Conservation (phyloP, 2,888 invertebrate species). For the Rotaria magnacalcarata region DNA sequence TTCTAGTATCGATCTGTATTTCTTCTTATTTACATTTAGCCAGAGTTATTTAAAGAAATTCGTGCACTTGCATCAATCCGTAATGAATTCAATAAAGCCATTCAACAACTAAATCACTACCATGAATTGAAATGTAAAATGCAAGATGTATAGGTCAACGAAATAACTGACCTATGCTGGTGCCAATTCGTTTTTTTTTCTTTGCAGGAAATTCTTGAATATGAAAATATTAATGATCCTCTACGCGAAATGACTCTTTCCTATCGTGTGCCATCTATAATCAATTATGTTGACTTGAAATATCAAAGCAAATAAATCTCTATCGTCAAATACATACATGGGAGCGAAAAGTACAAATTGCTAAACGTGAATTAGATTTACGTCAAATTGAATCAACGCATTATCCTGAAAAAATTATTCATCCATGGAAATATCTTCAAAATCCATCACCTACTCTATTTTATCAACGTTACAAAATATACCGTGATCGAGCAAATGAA, state of each 20-base stretch:
- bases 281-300: constrained; percentile 13
- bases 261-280: constrained; percentile 5
- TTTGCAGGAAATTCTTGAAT: background rate
- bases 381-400: background rate
- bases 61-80: background rate
- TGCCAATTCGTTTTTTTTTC: too few relatives aligned
- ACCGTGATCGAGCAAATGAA: background rate
- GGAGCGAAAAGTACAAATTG: constrained; percentile 27
- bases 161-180: too few relatives aligned
- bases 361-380: constrained; percentile 29
- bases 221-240: constrained; percentile 8
- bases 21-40: background rate
- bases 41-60: constrained; percentile 10
- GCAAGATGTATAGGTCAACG: background rate
- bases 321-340: background rate
- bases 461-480: background rate
- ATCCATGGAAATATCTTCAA: constrained; percentile 33
- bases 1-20: background rate
- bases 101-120: background rate
- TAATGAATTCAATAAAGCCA: background rate
- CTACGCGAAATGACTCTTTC: background rate
- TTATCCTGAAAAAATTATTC: constrained; percentile 25
- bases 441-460: background rate
- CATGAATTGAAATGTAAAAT: background rate
- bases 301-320: background rate